A percentile compares a stretch with the other conserved stretches of the same genome.
These are phyloP conservation scores for Hetaerina americana DNA, from an alignment of 1,140 invertebrate genomes.

Conservation along the genomic window DNA sequence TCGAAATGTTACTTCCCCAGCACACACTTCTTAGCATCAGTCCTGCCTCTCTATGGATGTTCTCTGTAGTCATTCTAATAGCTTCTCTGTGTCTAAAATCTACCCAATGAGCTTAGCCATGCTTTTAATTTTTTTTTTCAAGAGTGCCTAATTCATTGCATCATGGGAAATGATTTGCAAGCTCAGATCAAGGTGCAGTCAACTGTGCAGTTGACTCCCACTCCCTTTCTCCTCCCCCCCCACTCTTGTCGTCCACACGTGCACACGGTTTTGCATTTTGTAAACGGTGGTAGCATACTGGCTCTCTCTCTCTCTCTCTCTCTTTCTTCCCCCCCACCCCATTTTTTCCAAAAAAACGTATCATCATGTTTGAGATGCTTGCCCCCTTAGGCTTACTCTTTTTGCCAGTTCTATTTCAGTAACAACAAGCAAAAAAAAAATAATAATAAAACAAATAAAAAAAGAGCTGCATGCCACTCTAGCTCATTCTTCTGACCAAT, in stretches of 20 bases:
- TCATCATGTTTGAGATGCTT: not conserved
- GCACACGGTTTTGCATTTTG: not conserved
- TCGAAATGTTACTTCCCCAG: not conserved
- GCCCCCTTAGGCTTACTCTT: not conserved
- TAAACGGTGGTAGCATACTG: not conserved
- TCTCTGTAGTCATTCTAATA: not conserved
- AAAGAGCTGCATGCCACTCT: constrained; percentile 16
- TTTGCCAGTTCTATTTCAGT: constrained; percentile 14
- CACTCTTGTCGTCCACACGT: no score
- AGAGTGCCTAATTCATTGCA: not conserved
- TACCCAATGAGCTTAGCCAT: not conserved
- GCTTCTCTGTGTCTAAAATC: not conserved
- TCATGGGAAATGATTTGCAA: not conserved
- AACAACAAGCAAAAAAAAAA: constrained; percentile 9
- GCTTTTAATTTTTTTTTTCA: not conserved
- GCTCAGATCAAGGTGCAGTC: not conserved
- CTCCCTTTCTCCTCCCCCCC: no score
- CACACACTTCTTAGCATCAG: not conserved
- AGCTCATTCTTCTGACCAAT: not conserved
- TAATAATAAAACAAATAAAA: not conserved
- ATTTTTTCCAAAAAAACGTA: no score
- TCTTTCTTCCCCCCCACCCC: no score
- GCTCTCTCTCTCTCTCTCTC: not conserved
- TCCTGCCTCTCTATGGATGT: not conserved
- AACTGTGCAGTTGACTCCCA: not conserved